Conservation (phyloP, 2,797 vertebrate genomes). For the Thunnus albacares region DNA sequence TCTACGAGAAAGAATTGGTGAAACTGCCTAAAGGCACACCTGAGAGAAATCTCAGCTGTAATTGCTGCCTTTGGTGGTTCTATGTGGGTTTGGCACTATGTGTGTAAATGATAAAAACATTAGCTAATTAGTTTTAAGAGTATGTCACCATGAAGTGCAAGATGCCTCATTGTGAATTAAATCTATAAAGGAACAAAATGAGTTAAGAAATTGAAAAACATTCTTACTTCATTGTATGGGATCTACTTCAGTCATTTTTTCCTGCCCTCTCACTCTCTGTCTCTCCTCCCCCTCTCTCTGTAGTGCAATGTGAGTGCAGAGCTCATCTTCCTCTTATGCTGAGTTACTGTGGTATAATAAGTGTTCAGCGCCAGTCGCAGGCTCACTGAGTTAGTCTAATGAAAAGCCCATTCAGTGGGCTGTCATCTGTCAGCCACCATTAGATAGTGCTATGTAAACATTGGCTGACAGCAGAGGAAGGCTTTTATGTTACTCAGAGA, state of each 20-base stretch:
- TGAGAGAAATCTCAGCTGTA: too few species aligned
- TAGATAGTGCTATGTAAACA: slow-evolving; percentile 48
- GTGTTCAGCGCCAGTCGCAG: slow-evolving; percentile 39
- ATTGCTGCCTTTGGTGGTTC: too few species aligned
- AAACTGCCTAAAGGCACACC: background rate
- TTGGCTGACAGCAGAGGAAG: slow-evolving; percentile 34
- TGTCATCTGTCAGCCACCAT: slow-evolving; percentile 51
- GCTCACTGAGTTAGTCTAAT: slow-evolving; percentile 58
- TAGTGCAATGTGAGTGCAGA: slow-evolving; percentile 15
- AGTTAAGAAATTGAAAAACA: background rate
- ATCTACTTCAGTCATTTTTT: background rate
- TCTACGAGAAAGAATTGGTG: background rate
- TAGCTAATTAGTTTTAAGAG: background rate
- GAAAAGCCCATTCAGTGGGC: slow-evolving; percentile 66
- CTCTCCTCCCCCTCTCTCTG: background rate
- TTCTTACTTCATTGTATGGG: background rate
- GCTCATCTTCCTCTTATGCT: slow-evolving; percentile 14
- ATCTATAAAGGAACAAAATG: background rate
- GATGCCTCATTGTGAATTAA: background rate
- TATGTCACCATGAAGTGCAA: background rate
- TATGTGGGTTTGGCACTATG: too few species aligned
- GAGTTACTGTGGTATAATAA: slow-evolving; percentile 43
- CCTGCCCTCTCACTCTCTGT: background rate
- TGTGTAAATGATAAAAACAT: too few species aligned
- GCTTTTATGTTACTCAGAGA: slow-evolving; percentile 7